Base-by-base conservation (phyloP, 2,797 vertebrate species). In the Melanotaenia boesemani region DNA sequence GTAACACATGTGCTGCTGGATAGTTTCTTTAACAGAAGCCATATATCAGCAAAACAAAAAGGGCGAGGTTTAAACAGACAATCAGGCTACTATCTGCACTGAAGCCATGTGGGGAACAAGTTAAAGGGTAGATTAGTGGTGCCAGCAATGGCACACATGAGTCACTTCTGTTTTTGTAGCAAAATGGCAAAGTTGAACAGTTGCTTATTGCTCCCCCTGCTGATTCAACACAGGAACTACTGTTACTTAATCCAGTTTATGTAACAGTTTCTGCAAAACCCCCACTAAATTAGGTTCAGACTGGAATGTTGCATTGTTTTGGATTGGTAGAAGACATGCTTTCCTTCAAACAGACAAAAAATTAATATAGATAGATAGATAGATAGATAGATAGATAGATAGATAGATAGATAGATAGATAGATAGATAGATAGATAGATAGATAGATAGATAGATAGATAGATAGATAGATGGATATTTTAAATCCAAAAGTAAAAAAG, bases 61-160 rank as follows among this genome's bases (percentile, higher is more conserved):
- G 20, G 75, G 34, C 5, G 26, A 50, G 67, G 26, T 41, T 62
- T 1, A 48, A 67, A 76, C 22, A 2, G 55, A 50, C 48, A 26
- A 57, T 44, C 2, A 2, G 7, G 20, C 50, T 15, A 76, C 48
- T 81, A 70, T 87, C 80, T 83, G 63, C 67, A 61, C 63, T 63
- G 59, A 56, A 65, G 57, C 57, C 60, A 77, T 63, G 74, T 76
- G 70, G 26, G 41, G 69, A 72, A 72, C 46, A 83, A 52, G 61
- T 77, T 30, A 60, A 73, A 56, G 67, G 41, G 46, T 63, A 80
- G 70, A 73, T 67, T 50, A 85, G 71, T 63, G 80, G 63, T 83
- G 75, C 77, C 73, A 87, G 82, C 76, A 81, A 74, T 70, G 87
- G 89, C 72, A 87, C 72, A 84, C 65, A 88, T 92, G 90, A 93